Base-by-base conservation (phyloP, 53 echinoderm and acorn worm genomes). In the Paelopatides confundens region DNA sequence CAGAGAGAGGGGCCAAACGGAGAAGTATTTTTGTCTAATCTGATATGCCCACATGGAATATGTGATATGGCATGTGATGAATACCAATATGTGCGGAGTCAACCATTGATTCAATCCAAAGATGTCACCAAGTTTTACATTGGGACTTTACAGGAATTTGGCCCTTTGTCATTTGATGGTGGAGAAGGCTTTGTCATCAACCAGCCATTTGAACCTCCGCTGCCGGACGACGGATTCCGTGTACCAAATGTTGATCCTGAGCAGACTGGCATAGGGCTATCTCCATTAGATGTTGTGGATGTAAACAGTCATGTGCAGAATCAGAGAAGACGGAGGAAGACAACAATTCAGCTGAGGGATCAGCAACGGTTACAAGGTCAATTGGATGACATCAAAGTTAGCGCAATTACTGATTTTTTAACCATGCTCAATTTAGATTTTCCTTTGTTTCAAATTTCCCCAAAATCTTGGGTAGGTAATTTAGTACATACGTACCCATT, bases 61-160 rank as follows among this genome's bases (percentile, higher is more conserved):
- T 96, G 96, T 33, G 71, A 85, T 35, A 63, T 81, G 4, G 63
- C 87, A 35, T 96, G 96, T 82, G 92, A 85, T 8, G 77, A 90
- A 17, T 93, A 93, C 77, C 90, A 95, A 30, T 95, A 93, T 66
- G 92, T 95, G 12, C 86, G 88, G 13, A 88, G 98, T 62, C 65
- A 85, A 27, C 87, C 94, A 32, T 66, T 95, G 2, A 83, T 98
- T 21, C 81, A 86, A 23, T 95, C 95, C 0, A 87, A 58, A 35
- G 95, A 95, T 64, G 85, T 95, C 35, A 95, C 98, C 18, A 81
- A 90, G 11, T 79, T 76, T 81, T 98, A 95, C 53, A 71, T 86
- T 29, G 91, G 89, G 63, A 62, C 28, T 18, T 2, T 69, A 10
- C 23, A 13, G 23, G 65, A 83, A 39, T 46, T 65, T 65, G 84